Evolutionary conservation across 2,888 invertebrate genomes (phyloP), one percentile per base, ranked within the genome.

Genomic region (Drosophila melanosoma): DNA sequence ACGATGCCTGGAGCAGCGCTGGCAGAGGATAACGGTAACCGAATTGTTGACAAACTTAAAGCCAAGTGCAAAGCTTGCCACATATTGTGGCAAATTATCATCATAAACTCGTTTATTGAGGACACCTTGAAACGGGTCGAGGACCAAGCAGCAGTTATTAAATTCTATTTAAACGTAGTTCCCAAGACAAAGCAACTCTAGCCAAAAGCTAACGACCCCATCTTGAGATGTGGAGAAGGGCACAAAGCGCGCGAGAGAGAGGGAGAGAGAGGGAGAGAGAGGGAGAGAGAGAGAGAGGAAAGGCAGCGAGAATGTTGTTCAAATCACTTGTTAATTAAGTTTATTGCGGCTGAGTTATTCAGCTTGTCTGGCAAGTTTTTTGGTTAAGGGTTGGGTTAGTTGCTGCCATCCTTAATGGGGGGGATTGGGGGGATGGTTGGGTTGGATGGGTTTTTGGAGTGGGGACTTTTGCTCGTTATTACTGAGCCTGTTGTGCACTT

Each of bases 251-350:
- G 1, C 2, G n/a, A 26, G 12, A 6, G 15, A 17, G 4, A 15
- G 20, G n/a, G n/a, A 4, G 17, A 2, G 10, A 26, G 35, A 12
- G 51, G 23, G n/a, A n/a, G 36, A 20, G 11, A 8, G 38, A 26
- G 11, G 10, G 38, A 15, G 15, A 6, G 40, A n/a, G 20, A 23
- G 4, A 45, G 23, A 38, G 36, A 38, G 15, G 23, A 45, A 45
- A 45, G 45, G 23, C 15, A 12, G 42, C 6, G 33, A 48, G 53
- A 52, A 59, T 76, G 63, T 64, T 73, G 79, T 77, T 77, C 78
- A 81, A 79, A 79, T 81, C 82, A 78, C 82, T 80, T 81, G 79
- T 80, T 80, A 81, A 80, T 82, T 80, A 80, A 80, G 82, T 80
- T 80, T 80, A 80, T 80, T 70, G 82, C 79, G 68, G 62, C 79